These are phyloP conservation scores for Neotoma lepida DNA, from an alignment of 2,113 vertebrate species.

Conservation along the genomic window DNA sequence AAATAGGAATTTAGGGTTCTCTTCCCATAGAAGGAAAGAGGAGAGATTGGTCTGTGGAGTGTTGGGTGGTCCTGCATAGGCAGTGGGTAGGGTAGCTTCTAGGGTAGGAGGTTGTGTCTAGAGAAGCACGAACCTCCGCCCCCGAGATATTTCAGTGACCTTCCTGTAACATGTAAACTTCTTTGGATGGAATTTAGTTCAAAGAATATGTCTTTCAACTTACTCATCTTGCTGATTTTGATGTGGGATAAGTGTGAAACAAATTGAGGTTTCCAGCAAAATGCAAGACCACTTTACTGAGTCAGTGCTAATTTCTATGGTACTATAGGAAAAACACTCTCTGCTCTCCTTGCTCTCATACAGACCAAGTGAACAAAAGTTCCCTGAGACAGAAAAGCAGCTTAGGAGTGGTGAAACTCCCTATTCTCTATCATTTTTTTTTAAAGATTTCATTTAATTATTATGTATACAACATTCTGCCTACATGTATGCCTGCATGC, in stretches of 20 bases:
- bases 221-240: background rate
- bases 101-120: background rate
- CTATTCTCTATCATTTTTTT: background rate
- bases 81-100: background rate
- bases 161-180: background rate
- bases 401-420: background rate
- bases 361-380: background rate
- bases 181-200: background rate
- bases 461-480: too few relatives aligned
- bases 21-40: background rate
- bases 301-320: background rate
- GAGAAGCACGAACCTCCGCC: background rate
- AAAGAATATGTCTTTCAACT: background rate
- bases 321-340: background rate
- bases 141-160: background rate
- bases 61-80: background rate
- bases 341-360: background rate
- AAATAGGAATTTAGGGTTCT: background rate
- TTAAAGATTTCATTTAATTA: too few relatives aligned
- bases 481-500: too few relatives aligned
- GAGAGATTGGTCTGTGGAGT: background rate
- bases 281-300: background rate
- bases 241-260: background rate
- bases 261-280: constrained; percentile 6
- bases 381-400: background rate